Evolutionary conservation across 2,797 vertebrate species (phyloP).

Genomic region (Eleutherodactylus coqui): DNA sequence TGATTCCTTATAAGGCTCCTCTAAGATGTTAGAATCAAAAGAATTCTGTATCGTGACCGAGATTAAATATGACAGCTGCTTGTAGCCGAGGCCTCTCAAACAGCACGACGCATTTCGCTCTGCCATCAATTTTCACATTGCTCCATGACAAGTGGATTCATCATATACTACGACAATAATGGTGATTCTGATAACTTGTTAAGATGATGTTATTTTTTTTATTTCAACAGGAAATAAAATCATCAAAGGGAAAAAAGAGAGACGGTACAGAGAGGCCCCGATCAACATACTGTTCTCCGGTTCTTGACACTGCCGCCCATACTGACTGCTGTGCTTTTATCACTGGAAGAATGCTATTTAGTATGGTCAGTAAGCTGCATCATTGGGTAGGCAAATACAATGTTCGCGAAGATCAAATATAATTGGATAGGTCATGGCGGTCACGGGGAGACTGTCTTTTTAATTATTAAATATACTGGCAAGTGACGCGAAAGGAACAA

Average conservation of each 20-base stretch:
- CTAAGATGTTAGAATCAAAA: slow-evolving; percentile 86
- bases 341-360: slow-evolving; percentile 51
- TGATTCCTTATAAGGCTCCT: slow-evolving; percentile 83
- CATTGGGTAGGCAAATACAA: slow-evolving; percentile 59
- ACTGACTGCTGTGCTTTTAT: slow-evolving; percentile 54
- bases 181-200: slow-evolving; percentile 12
- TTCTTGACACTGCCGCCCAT: slow-evolving; percentile 42
- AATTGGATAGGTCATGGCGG: slow-evolving; percentile 56
- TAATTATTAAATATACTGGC: slow-evolving; percentile 60
- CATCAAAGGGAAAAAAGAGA: slow-evolving; percentile 65
- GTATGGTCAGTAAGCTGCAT: slow-evolving; percentile 59
- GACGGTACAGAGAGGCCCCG: slow-evolving; percentile 39
- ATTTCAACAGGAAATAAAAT: slow-evolving; percentile 61
- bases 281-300: slow-evolving; percentile 61
- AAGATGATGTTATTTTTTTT: slow-evolving; percentile 67
- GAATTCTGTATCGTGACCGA: slow-evolving; percentile 76
- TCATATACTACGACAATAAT: slow-evolving; percentile 68
- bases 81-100: slow-evolving; percentile 83
- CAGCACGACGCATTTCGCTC: slow-evolving; percentile 77
- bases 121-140: slow-evolving; percentile 62
- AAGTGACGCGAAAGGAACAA: slow-evolving; percentile 54
- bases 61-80: slow-evolving; percentile 90
- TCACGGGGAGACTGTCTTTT: slow-evolving; percentile 41
- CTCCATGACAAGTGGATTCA: slow-evolving; percentile 64
- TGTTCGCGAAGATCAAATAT: slow-evolving; percentile 58